Evolutionary conservation across 2,888 invertebrate genomes (phyloP).

Genomic region (Gerris lacustris): DNA sequence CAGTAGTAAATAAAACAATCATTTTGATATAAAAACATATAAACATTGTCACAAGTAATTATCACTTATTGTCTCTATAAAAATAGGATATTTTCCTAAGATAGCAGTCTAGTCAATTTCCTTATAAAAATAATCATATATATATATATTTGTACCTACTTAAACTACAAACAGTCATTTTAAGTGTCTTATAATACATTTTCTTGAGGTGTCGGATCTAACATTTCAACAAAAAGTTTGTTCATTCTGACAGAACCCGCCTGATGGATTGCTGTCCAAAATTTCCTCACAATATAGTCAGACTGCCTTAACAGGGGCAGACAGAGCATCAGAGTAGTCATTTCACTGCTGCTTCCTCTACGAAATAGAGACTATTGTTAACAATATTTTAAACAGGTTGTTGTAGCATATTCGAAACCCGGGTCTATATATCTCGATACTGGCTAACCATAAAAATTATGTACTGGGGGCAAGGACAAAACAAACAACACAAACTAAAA

Average conservation of each 20-base stretch:
- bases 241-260: slow-evolving; percentile 87
- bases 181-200: not conserved
- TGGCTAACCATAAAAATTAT: too few species aligned
- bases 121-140: not conserved
- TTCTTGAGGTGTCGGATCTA: slow-evolving; percentile 49
- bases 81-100: not conserved
- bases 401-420: too few species aligned
- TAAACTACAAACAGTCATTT: not conserved
- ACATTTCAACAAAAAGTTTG: slow-evolving; percentile 92
- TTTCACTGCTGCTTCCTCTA: slow-evolving; percentile 37
- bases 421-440: too few species aligned
- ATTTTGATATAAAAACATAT: too few species aligned
- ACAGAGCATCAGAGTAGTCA: slow-evolving; percentile 75
- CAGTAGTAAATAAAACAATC: too few species aligned
- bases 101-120: not conserved
- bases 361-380: not conserved
- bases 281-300: slow-evolving; percentile 75
- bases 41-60: not conserved
- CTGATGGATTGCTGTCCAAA: slow-evolving; percentile 79
- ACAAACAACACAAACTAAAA: too few species aligned
- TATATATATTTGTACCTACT: not conserved
- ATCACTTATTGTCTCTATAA: slow-evolving; percentile 1
- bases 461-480: too few species aligned
- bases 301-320: slow-evolving; percentile 81
- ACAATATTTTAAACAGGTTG: too few species aligned